Evolutionary conservation across 2,113 vertebrate genomes (phyloP).

Genomic region (Datnioides undecimradiatus): DNA sequence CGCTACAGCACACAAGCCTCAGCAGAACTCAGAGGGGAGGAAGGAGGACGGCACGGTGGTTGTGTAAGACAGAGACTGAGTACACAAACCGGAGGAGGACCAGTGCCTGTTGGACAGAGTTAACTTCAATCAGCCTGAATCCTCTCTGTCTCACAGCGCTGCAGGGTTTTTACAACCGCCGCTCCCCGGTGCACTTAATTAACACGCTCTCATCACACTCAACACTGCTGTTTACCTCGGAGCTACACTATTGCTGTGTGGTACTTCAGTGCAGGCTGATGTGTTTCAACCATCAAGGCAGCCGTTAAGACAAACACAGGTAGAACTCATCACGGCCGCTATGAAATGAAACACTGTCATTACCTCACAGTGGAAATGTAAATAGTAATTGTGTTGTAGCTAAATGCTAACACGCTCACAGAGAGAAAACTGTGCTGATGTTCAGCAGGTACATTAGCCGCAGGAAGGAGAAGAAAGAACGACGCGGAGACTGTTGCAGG

Average conservation of each 20-base stretch:
- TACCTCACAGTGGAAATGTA: neutral
- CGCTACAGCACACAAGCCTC: neutral
- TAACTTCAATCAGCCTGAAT: neutral
- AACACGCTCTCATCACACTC: too few species aligned
- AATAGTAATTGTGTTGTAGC: too few species aligned
- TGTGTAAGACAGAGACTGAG: neutral
- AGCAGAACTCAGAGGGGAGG: neutral
- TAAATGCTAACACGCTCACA: too few species aligned
- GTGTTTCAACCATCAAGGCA: neutral
- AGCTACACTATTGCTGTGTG: neutral
- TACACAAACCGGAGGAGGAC: neutral
- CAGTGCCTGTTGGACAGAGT: neutral
- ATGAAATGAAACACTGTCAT: neutral
- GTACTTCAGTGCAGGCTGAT: neutral
- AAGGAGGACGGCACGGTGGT: neutral
- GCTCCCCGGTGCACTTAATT: too few species aligned
- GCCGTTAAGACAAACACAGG: too few species aligned
- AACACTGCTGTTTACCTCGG: too few species aligned
- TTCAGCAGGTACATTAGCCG: neutral
- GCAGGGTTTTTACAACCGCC: neutral
- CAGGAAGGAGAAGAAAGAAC: neutral
- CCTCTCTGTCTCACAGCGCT: neutral
- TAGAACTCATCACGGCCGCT: too few species aligned
- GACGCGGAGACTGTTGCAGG: conserved; percentile 48
- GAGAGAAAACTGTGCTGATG: neutral